Evolutionary conservation across 2,113 vertebrate genomes (phyloP), one percentile per base, ranked within the genome.

Genomic region (Mirounga angustirostris): DNA sequence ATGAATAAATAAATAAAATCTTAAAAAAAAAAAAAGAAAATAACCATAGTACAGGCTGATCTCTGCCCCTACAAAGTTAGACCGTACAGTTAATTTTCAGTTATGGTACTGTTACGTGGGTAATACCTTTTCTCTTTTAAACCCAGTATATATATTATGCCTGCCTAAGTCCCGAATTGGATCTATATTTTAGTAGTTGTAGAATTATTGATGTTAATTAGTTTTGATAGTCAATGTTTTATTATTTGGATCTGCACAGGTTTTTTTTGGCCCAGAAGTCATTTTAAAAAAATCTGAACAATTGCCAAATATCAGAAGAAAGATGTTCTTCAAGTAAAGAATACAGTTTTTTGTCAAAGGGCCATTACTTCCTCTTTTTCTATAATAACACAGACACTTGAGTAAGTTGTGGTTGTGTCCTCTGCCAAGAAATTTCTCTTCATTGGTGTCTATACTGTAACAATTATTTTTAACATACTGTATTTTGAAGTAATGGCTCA

Each of bases 101-200:
- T 98, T 98, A 95, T 98, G 98, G 98, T 99, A 99, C 98, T 99
- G 97, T 99, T 99, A 97, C 92, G 50, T 99, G 98, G 96, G 97
- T 97, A 96, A 98, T 98, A 43, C 21, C 65, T 93, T 96, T 84
- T 98, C 96, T 92, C 90, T 98, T 98, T 98, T 97, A 94, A 97
- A 92, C 97, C 97, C 97, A 98, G 97, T 99, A 98, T 99, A 98
- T 98, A 99, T 99, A 99, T 98, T 98, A 98, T 98, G 98, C 98
- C 98, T 98, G 98, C 98, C 98, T 98, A 98, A 98, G 96, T 98
- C 98, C 98, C 98, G 94, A 98, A 98, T 97, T 98, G 97, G 96
- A 98, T 59, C 98, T 98, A 78, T 98, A 98, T 98, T 98, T 99
- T 97, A 98, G 96, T 98, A 98, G 97, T 98, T 99, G 96, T 99